phyloP scores from a whole-genome alignment of 2,888 invertebrate genomes.

The Congeria kusceri region DNA sequence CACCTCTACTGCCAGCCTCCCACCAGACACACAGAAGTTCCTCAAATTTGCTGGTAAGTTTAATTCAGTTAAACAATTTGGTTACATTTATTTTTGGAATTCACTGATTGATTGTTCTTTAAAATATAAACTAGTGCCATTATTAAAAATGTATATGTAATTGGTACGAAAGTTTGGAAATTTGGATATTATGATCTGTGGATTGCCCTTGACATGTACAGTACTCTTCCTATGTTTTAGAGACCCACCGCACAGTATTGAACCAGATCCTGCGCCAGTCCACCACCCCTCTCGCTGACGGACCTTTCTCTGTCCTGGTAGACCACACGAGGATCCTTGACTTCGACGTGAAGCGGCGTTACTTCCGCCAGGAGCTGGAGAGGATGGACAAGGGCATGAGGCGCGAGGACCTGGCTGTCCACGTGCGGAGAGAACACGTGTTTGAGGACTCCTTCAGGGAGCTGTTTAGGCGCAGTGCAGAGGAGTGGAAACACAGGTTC shows the following conservation, averaged over 20 bases:
- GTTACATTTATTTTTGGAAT: no score
- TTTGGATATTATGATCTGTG: no score
- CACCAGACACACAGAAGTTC: slow-evolving; percentile 91
- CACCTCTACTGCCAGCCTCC: slow-evolving; percentile 81
- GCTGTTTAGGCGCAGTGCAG: slow-evolving; percentile 91
- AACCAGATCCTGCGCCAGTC: slow-evolving; percentile 94
- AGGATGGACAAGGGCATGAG: slow-evolving; percentile 89
- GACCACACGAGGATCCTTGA: slow-evolving; percentile 95
- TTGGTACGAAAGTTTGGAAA: no score
- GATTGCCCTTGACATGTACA: no score
- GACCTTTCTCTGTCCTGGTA: slow-evolving; percentile 94
- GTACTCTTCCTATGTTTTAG: slow-evolving; percentile 83
- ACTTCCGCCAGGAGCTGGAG: slow-evolving; percentile 94
- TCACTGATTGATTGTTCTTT: no score
- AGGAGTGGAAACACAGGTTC: slow-evolving; percentile 96
- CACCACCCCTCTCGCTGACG: slow-evolving; percentile 91
- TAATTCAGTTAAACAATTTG: neutral
- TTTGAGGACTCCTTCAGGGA: slow-evolving; percentile 96
- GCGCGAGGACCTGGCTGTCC: slow-evolving; percentile 93
- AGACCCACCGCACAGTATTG: slow-evolving; percentile 94
- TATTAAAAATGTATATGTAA: no score
- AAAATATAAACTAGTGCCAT: no score
- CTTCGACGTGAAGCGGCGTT: slow-evolving; percentile 95
- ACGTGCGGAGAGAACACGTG: slow-evolving; percentile 92
- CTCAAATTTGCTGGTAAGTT: slow-evolving; percentile 91